Conservation (phyloP, 2,888 invertebrate genomes). For the Drosophila histrio region DNA sequence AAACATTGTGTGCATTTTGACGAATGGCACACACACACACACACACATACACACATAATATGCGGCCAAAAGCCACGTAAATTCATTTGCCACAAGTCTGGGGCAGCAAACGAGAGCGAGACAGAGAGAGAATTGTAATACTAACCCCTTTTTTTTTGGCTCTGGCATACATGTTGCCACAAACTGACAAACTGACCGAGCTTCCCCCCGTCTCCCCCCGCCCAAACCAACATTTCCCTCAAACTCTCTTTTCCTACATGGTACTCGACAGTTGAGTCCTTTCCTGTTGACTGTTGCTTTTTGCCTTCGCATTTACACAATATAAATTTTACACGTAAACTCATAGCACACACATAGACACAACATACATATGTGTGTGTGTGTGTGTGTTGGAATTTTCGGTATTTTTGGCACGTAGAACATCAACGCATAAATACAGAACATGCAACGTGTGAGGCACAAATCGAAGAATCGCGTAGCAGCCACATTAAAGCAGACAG, state of each 20-base stretch:
- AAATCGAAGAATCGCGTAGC: slow-evolving; percentile 35
- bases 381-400: slow-evolving; percentile 29
- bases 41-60: slow-evolving; percentile 15
- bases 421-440: slow-evolving; percentile 77
- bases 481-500: slow-evolving; percentile 49
- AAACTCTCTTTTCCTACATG: not conserved
- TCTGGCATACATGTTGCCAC: slow-evolving; percentile 10
- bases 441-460: slow-evolving; percentile 47
- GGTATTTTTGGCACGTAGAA: slow-evolving; percentile 77
- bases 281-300: slow-evolving; percentile 38
- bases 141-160: slow-evolving; percentile 58
- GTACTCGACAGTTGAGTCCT: slow-evolving; percentile 6
- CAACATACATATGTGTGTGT: slow-evolving; percentile 2
- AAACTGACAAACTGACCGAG: slow-evolving; percentile 13
- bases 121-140: slow-evolving; percentile 23
- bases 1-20: slow-evolving; percentile 64
- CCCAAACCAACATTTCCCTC: not conserved
- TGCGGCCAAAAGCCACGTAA: slow-evolving; percentile 60
- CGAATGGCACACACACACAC: slow-evolving; percentile 40
- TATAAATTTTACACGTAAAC: slow-evolving; percentile 66
- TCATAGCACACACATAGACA: slow-evolving; percentile 22
- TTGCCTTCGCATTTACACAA: slow-evolving; percentile 64
- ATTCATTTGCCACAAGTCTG: slow-evolving; percentile 56
- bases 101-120: not conserved
- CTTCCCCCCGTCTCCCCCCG: not conserved